Evolutionary conservation across 2,797 vertebrate species (phyloP).

Genomic region (Sebastes steindachneri): DNA sequence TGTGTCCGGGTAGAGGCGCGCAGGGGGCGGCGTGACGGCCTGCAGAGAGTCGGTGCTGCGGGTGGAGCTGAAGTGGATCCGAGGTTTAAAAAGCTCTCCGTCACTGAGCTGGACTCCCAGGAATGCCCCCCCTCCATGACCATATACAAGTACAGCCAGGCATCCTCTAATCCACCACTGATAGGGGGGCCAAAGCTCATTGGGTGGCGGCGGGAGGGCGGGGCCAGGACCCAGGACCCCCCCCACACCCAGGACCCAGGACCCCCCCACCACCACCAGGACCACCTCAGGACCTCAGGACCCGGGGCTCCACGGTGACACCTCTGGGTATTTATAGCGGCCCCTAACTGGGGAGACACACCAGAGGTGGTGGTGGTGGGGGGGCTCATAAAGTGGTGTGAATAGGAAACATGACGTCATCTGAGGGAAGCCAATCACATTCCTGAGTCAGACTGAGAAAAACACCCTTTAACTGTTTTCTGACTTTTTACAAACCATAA

Average conservation of each 20-base stretch:
- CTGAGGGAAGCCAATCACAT: conserved; percentile 9
- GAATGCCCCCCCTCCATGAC: conserved; percentile 85
- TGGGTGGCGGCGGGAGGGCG: conserved; percentile 62
- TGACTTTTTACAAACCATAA: not conserved
- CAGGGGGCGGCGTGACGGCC: conserved; percentile 1
- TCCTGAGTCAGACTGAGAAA: not conserved
- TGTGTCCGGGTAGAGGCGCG: conserved; percentile 10
- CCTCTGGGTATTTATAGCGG: conserved; percentile 83
- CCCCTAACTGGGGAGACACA: conserved; percentile 58
- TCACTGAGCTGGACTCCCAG: conserved; percentile 87
- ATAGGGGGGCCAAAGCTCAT: conserved; percentile 66
- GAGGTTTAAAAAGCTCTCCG: conserved; percentile 75
- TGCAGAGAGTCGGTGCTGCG: conserved; percentile 48
- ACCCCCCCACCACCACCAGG: too few species aligned
- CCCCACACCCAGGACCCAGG: not conserved
- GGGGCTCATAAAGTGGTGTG: conserved; percentile 17
- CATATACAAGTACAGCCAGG: conserved; percentile 80
- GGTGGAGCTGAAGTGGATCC: conserved; percentile 64
- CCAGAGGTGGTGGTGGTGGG: not conserved
- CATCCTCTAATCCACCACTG: conserved; percentile 68
- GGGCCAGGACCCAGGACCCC: conserved; percentile 36
- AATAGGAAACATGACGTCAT: conserved; percentile 57
- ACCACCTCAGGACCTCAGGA: not conserved
- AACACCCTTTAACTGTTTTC: not conserved
- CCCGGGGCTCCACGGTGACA: conserved; percentile 61